Conservation (phyloP, 1,140 invertebrate genomes). For the Scaptomyza montana region DNA sequence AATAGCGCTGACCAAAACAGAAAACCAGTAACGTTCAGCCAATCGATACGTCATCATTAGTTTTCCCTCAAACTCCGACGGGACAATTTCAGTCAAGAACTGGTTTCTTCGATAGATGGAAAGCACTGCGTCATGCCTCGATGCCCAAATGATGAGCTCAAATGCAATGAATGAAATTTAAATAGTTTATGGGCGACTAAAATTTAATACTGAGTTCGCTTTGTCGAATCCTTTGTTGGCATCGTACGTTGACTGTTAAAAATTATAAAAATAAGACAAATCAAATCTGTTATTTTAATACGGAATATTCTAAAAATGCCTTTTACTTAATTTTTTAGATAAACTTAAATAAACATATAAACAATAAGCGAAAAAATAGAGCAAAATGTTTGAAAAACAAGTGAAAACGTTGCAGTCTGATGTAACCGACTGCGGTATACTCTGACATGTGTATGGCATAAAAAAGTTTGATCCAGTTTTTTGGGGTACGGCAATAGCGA, state of each 20-base stretch:
- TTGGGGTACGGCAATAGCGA: too few relatives aligned
- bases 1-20: constrained; percentile 21
- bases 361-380: too few relatives aligned
- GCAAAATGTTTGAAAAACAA: too few relatives aligned
- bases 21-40: constrained; percentile 23
- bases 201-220: not conserved
- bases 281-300: too few relatives aligned
- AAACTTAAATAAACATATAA: too few relatives aligned
- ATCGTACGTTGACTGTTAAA: not conserved
- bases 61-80: constrained; percentile 22
- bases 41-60: constrained; percentile 74
- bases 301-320: too few relatives aligned
- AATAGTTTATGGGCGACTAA: not conserved
- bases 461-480: too few relatives aligned
- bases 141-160: constrained; percentile 16
- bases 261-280: too few relatives aligned
- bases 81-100: constrained; percentile 13
- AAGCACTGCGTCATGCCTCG: constrained; percentile 10
- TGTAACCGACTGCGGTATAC: too few relatives aligned
- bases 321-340: too few relatives aligned
- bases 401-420: too few relatives aligned
- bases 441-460: too few relatives aligned
- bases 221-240: not conserved
- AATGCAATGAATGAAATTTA: constrained; percentile 4
- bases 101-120: not conserved